Evolutionary conservation across 2,113 vertebrate genomes (phyloP).

Genomic region (Setophaga petechia): DNA sequence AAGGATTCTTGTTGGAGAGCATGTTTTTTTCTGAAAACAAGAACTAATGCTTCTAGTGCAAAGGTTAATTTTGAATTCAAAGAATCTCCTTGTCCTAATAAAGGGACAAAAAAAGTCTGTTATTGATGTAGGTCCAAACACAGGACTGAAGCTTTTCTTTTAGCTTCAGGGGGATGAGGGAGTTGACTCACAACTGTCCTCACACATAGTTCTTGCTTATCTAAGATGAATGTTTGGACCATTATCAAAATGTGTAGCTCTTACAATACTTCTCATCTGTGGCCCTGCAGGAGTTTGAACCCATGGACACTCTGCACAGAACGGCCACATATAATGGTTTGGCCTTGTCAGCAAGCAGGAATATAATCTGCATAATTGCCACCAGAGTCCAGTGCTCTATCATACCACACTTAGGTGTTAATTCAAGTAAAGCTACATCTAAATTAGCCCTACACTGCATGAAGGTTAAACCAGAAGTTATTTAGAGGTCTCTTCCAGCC

Average conservation of each 20-base stretch:
- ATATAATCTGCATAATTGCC: neutral
- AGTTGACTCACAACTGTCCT: neutral
- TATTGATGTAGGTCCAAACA: neutral
- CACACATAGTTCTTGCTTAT: neutral
- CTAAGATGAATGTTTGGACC: neutral
- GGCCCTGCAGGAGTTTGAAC: neutral
- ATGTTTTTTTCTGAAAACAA: neutral
- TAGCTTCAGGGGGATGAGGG: neutral
- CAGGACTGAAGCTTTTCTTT: neutral
- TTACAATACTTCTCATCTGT: neutral
- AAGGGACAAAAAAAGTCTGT: neutral
- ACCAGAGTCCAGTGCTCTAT: neutral
- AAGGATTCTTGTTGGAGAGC: slow-evolving; percentile 45
- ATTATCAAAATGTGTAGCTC: neutral
- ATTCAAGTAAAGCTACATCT: neutral
- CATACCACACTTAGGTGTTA: neutral
- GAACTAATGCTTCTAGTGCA: slow-evolving; percentile 45
- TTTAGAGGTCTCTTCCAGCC: neutral
- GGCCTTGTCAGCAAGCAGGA: neutral
- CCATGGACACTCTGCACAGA: neutral
- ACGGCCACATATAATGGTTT: neutral
- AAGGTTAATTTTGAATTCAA: slow-evolving; percentile 47
- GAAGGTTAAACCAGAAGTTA: neutral
- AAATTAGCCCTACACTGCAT: neutral
- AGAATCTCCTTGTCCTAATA: neutral